Evolutionary conservation across 30 jellyfish, hydroid and myxozoan genomes (phyloP).

Genomic region (Phacellophora camtschatica): DNA sequence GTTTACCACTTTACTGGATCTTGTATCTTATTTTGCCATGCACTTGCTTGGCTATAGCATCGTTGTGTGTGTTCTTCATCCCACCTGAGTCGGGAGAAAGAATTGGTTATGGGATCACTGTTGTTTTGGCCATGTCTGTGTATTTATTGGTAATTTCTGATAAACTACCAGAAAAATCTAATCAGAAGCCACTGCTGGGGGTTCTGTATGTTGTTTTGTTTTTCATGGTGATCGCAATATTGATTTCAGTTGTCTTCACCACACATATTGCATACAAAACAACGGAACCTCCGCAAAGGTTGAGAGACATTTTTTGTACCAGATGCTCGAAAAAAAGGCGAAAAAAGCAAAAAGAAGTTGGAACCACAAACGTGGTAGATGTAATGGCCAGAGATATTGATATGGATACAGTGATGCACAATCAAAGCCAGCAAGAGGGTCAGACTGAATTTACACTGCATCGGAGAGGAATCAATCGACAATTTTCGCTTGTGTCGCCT

Average conservation of each 20-base stretch:
- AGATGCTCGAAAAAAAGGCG: neutral
- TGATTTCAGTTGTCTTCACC: constrained; percentile 39
- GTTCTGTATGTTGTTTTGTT: constrained; percentile 36
- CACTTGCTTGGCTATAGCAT: constrained; percentile 16
- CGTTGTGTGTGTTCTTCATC: constrained; percentile 52
- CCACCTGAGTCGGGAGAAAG: constrained; percentile 75
- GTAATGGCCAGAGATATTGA: too few species aligned
- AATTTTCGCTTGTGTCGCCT: constrained; percentile 6
- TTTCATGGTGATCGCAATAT: constrained; percentile 24
- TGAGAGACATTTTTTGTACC: constrained; percentile 19
- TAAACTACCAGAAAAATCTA: constrained; percentile 71
- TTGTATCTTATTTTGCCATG: constrained; percentile 72
- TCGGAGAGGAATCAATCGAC: constrained; percentile 8
- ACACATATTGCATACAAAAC: constrained; percentile 35
- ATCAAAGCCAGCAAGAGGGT: too few species aligned
- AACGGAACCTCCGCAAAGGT: constrained; percentile 43
- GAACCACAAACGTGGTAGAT: too few species aligned
- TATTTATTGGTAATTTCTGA: constrained; percentile 64
- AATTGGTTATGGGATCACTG: constrained; percentile 64
- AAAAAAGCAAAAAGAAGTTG: neutral
- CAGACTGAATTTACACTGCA: constrained; percentile 10
- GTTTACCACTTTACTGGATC: constrained; percentile 55
- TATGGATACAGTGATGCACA: too few species aligned
- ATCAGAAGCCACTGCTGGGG: constrained; percentile 64
- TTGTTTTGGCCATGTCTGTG: constrained; percentile 68